Conservation (phyloP, 2,797 vertebrate genomes). For the Glyptemys insculpta region DNA sequence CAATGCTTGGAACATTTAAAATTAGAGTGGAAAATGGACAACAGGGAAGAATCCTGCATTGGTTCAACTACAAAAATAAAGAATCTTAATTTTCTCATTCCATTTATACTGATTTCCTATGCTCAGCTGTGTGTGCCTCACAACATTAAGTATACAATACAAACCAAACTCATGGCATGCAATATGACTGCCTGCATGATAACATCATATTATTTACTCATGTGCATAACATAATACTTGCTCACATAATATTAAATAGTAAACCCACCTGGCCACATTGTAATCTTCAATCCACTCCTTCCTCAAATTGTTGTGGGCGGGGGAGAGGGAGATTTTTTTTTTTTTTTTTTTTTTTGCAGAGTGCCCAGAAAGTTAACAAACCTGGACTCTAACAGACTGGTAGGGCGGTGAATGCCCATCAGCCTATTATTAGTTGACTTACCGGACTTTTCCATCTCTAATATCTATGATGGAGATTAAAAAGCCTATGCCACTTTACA, state of each 20-base stretch:
- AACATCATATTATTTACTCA: background rate
- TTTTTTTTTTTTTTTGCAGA: background rate
- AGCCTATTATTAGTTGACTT: background rate
- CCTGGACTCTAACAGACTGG: background rate
- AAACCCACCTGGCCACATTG: accelerated
- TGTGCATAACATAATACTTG: accelerated
- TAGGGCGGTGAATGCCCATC: background rate
- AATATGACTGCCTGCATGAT: accelerated
- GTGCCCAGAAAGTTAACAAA: background rate
- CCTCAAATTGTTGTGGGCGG: background rate
- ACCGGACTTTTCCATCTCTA: background rate
- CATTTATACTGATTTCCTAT: background rate
- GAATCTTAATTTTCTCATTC: background rate
- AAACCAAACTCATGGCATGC: background rate
- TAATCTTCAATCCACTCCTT: background rate
- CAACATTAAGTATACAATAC: background rate
- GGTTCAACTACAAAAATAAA: background rate
- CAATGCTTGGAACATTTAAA: background rate
- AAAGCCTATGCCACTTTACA: background rate
- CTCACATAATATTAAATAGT: background rate
- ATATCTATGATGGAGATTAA: background rate
- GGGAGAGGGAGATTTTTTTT: background rate
- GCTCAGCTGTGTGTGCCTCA: background rate
- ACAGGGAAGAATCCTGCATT: background rate
- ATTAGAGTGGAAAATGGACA: background rate